Base-by-base conservation (phyloP, 2,797 vertebrate genomes). In the Catamblyrhynchus diadema region DNA sequence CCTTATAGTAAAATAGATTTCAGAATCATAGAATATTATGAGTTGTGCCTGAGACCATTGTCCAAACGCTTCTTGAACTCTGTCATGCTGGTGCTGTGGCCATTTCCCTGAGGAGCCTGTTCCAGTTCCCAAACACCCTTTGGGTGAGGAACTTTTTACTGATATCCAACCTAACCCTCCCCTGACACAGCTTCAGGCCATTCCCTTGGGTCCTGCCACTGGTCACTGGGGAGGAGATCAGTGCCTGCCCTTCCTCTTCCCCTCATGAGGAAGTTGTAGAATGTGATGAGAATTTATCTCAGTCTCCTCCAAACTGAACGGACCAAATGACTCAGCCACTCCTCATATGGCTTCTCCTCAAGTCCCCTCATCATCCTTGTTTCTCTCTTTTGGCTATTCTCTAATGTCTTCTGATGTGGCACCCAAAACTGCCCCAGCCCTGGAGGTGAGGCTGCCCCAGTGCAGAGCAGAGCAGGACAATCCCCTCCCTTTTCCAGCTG, bases 381-480 rank as follows among this genome's bases (percentile, higher is more conserved):
- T 7, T 25, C 5, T 3, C 14, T 64, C 12, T n/a, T 83, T 45
- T 50, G 7, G 25, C 25, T 1, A 16, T 2, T 64, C 45, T 83
- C 24, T 25, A 16, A 14, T 56, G 4, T n/a, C 20, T 35, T 70
- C 18, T 30, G 1, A 12, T 62, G 14, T 19, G 2, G 20, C 15
- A 10, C 21, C 12, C n/a, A 32, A 0, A 33, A 3, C 25, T 59
- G 25, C 10, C 9, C 15, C 28, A 39, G 23, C 9, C 3, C 37
- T 30, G 0, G 4, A 51, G 17, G 9, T 70, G 71, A 64, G 44
- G 10, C 44, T 0, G 0, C 17, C 12, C 20, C 10, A 35, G 22
- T 0, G 5, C 65, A 71, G 44, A 60, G 4, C 25, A 41, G 22
- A 57, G 14, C 2, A 0, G 45, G n/a, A 45, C 37, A 51, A 64